Percentiles rank a stretch among this genome's conserved stretches.
Evolutionary conservation across 2,888 invertebrate species (phyloP).

Genomic region (Drosophila mulleri): DNA sequence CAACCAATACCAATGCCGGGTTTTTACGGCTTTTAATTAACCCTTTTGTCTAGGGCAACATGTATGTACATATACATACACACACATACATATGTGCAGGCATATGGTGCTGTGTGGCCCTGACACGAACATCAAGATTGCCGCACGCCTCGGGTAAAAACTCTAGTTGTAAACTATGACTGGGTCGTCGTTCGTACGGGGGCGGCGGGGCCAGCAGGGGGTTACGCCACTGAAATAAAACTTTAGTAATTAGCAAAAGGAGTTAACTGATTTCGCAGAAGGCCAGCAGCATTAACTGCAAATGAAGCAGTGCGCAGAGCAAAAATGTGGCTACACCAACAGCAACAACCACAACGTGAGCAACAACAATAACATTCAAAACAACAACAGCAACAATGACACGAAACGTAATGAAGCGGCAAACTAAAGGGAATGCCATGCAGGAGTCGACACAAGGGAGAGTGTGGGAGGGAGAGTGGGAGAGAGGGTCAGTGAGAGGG

Average conservation of each 20-base stretch:
- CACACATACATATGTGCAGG: neutral
- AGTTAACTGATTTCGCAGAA: conserved; percentile 81
- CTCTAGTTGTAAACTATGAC: conserved; percentile 38
- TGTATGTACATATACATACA: neutral
- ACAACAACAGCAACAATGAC: conserved; percentile 42
- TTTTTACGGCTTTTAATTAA: conserved; percentile 75
- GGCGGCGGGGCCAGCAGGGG: neutral
- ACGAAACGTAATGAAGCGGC: conserved; percentile 68
- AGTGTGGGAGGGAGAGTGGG: too few relatives aligned
- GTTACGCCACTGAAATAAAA: conserved; percentile 69
- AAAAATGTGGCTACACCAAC: conserved; percentile 31
- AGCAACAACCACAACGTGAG: conserved; percentile 10
- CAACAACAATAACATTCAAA: conserved; percentile 23
- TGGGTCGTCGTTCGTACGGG: neutral
- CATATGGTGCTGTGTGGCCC: conserved; percentile 38
- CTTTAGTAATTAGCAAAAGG: conserved; percentile 83
- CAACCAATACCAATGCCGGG: conserved; percentile 51
- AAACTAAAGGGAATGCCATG: conserved; percentile 19
- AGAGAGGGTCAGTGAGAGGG: neutral
- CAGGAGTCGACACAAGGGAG: conserved; percentile 5
- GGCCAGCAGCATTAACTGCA: conserved; percentile 61
- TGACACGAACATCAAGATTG: conserved; percentile 76
- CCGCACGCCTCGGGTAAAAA: conserved; percentile 23
- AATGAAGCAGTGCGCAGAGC: conserved; percentile 52
- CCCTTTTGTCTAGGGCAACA: conserved; percentile 62